Base-by-base conservation (phyloP, 2,888 invertebrate genomes). In the Cephus rjabovi region DNA sequence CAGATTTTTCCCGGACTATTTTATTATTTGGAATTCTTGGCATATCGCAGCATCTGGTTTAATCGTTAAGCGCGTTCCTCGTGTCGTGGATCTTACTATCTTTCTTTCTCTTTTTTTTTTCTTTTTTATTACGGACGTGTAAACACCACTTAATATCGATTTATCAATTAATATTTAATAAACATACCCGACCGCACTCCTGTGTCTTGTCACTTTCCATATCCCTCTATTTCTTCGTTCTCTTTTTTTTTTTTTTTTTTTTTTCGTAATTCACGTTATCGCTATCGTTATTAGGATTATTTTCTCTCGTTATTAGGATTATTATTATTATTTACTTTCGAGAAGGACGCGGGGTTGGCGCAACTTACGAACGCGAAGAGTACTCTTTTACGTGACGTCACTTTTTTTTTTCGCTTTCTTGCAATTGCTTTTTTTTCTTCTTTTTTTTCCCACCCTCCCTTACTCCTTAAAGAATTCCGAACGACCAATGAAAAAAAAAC, bases 401-500 rank as follows among this genome's bases (percentile, higher is more conserved):
- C 12, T 35, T 12, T 35, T 37, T 40, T 40, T 40, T 40, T 40
- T 23, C 6, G 6, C 15, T 15, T 40, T 40, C 23, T 40, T 15
- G 3, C 4, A 23, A 2, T 9, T 56, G 56, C 23, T 56, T 56
- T 56, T 40, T 40, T 37, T 37, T 4, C 4, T 4, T 1, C 12
- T 1, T 9, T 23, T 6, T 34, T 34, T n/a, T 12, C 3, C n/a
- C 1, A 9, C 9, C 15, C 9, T 23, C 11, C 15, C 40, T 56
- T 9, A 6, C 23, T 23, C 56, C 23, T 56, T 56, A 23, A 56
- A 6, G 56, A 56, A 23, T 56, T 68, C 34, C 33, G 75, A 77
- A 77, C 74, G 77, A 75, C 34, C 33, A 74, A 33, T 69, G 77
- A 34, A 9, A 56, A 23, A 23, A 40, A 40, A 40, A 56, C 23